Evolutionary conservation across 2,797 vertebrate species (phyloP), one percentile per base, ranked within the genome.

Genomic region (Phyllotis vaccarum): DNA sequence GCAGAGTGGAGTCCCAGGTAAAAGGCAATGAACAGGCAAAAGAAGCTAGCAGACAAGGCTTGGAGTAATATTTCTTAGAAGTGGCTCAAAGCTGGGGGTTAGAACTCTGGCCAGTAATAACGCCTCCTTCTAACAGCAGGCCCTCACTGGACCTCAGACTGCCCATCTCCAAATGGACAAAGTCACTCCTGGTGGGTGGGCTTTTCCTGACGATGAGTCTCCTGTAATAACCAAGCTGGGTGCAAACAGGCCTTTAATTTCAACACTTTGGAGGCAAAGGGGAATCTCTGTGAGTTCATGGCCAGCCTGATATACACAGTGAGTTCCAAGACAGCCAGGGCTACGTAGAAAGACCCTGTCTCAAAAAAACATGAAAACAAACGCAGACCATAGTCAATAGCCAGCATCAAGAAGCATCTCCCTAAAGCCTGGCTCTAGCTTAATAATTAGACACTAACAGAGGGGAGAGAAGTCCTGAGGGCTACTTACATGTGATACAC

Each of bases 391-490:
- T 40, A 1, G 52, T 74, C 62, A 86, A 78, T 92, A 80, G 68
- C 37, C 40, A 87, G 22, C 52, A 43, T 68, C 66, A 21, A 90
- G 88, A 12, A 54, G 6, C 64, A 40, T 46, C 72, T 90, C 83
- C 60, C 90, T 49, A 91, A 87, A 93, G 21, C 37, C 46, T 66
- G 58, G 62, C 14, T 93, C 37, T 94, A n/a, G 81, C 66, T 94
- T 75, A 62, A 82, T 89, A 88, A 52, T 76, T 58, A 90, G 82
- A 88, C 2, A 22, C 56, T 60, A 80, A 79, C 21, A 49, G n/a
- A 70, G 16, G 75, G 43, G 64, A 70, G 3, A 94, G 52, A 83
- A 66, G 66, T 10, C 22, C 6, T 54, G 54, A 74, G 72, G 81
- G 89, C 14, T 34, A 49, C 75, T 66, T 19, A 56, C 24, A 49